Conservation (phyloP, 2,113 vertebrate genomes). For the Glareola pratincola region DNA sequence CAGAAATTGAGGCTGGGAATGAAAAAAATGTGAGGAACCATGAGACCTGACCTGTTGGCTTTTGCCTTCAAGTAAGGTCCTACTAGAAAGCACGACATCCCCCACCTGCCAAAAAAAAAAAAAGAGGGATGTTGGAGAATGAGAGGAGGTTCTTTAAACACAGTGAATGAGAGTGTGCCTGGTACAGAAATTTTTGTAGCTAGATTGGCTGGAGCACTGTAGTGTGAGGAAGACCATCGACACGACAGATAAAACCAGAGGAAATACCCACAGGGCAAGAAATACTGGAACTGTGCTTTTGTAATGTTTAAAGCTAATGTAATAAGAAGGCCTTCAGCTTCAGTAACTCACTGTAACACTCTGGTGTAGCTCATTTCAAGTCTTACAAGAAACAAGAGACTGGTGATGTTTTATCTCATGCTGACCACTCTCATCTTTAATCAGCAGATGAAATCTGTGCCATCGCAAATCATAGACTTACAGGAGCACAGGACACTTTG, state of each 20-base stretch:
- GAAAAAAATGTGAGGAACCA: neutral
- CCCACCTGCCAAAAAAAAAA: fast-evolving
- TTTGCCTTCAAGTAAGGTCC: neutral
- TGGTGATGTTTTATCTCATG: neutral
- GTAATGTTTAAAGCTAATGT: neutral
- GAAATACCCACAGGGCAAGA: neutral
- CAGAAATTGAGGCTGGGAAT: neutral
- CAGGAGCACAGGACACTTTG: neutral
- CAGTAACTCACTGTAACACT: neutral
- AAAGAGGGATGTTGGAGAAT: fast-evolving
- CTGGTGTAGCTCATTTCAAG: neutral
- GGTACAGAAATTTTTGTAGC: neutral
- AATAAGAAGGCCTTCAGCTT: neutral
- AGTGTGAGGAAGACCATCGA: neutral
- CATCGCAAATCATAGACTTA: neutral
- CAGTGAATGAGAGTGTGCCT: neutral
- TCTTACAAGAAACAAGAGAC: neutral
- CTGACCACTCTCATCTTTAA: neutral
- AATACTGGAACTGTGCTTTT: neutral
- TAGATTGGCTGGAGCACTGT: neutral
- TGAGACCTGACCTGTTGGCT: neutral
- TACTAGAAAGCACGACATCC: neutral
- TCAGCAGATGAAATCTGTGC: neutral
- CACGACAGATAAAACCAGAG: neutral
- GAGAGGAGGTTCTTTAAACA: neutral